Evolutionary conservation across 2,888 invertebrate genomes (phyloP).

Genomic region (Patella caerulea): DNA sequence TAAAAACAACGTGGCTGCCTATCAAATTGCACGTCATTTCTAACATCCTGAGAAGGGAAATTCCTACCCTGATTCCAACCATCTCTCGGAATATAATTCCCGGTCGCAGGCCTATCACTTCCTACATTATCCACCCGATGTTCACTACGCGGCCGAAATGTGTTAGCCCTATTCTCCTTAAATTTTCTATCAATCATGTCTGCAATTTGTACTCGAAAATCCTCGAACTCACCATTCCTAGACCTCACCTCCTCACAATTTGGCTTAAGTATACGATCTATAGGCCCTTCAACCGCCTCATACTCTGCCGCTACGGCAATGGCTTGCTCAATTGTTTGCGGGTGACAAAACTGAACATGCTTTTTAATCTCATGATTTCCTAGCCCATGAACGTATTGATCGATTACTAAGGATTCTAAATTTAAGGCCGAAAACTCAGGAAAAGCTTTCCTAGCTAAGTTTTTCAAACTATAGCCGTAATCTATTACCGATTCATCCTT

Average conservation of each 20-base stretch:
- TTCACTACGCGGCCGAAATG: too few species aligned
- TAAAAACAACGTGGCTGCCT: too few species aligned
- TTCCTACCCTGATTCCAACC: too few species aligned
- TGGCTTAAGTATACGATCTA: too few species aligned
- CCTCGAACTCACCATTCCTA: too few species aligned
- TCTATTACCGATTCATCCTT: conserved; percentile 3
- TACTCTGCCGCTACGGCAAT: too few species aligned
- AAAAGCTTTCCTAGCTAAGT: background rate
- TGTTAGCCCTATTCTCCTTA: background rate
- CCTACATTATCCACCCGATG: background rate
- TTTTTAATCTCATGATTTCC: conserved; percentile 4
- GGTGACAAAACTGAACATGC: conserved; percentile 13
- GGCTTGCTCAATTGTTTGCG: background rate
- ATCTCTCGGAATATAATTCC: too few species aligned
- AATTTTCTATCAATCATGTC: background rate
- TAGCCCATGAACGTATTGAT: conserved; percentile 1
- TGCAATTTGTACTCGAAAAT: too few species aligned
- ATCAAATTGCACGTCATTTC: too few species aligned
- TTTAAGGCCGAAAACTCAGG: background rate
- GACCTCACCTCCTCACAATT: too few species aligned
- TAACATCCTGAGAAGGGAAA: too few species aligned
- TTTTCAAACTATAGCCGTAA: conserved; percentile 10
- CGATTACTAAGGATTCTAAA: background rate
- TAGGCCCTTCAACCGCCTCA: too few species aligned
- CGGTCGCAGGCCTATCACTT: background rate